Evolutionary conservation across 2,888 invertebrate genomes (phyloP), one percentile per base, ranked within the genome.

Genomic region (Athripsodes cinereus): DNA sequence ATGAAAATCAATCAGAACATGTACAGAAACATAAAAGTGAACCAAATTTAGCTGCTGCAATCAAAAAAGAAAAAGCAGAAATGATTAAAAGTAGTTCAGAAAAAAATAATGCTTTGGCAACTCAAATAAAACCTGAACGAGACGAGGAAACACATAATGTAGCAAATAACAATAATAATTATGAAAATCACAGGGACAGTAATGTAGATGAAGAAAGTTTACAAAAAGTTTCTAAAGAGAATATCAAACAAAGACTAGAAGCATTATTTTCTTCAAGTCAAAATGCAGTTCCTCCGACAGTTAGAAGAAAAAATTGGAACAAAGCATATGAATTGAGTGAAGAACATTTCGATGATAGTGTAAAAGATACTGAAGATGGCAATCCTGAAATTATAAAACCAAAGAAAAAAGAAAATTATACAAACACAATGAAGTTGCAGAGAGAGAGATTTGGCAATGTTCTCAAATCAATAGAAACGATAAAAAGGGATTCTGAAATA

Each of bases 401-500:
- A 2, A 61, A 58, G 18, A 16, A 48, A 6, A 53, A 55, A 44
- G 61, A 63, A n/a, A 53, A 56, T 22, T 60, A 48, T n/a, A 52
- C 63, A 11, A 62, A 79, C 63, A 79, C 79, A 1, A 66, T 79
- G 44, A 75, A 73, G 58, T 66, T 78, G 64, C 78, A 79, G 61
- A 75, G 70, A 65, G 75, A 71, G 0, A 75, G 71, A 62, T 79
- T 74, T 61, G 69, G 74, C n/a, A 35, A 59, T 31, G 57, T 62
- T n/a, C 52, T 65, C 13, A 59, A 62, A 52, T 59, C 58, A 10
- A 50, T 63, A 22, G 57, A 62, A 35, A 22, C 40, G 53, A 57
- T 46, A 16, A 46, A n/a, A 31, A 51, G 26, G 44, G 55, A 31
- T n/a, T 50, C 50, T n/a, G 22, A 50, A 22, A 13, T 40, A 8